A percentile compares a stretch with the other conserved stretches of the same genome.
Conservation (phyloP, 2,888 invertebrate species). For the Eumacrocentrus americanus region DNA sequence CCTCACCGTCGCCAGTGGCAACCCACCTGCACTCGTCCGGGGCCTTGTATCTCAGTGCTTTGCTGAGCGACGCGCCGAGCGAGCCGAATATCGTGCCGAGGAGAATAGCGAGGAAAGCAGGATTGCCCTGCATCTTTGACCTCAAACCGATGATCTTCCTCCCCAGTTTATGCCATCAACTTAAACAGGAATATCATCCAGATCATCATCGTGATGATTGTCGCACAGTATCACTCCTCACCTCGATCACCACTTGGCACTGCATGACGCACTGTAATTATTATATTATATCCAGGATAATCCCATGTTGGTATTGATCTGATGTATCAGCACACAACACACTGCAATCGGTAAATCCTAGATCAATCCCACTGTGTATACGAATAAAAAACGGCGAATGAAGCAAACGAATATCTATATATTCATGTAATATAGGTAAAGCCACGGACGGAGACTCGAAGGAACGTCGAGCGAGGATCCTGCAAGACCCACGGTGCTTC, state of each 20-base stretch:
- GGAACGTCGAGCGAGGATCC: conserved; percentile 35
- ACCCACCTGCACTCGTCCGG: conserved; percentile 85
- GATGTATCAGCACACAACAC: conserved; percentile 7
- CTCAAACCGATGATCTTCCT: conserved; percentile 19
- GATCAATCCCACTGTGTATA: conserved; percentile 19
- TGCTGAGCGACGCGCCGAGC: conserved; percentile 68
- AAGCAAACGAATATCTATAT: conserved; percentile 9
- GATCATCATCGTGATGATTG: not conserved
- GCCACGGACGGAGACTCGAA: conserved; percentile 22
- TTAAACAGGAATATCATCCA: not conserved
- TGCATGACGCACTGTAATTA: not conserved
- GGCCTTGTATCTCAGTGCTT: conserved; percentile 74
- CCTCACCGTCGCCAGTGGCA: conserved; percentile 70
- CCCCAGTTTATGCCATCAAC: conserved; percentile 33
- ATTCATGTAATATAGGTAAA: not conserved
- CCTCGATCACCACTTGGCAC: conserved; percentile 13
- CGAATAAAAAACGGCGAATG: too few species aligned
- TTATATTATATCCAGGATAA: too few species aligned
- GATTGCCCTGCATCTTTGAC: conserved; percentile 63
- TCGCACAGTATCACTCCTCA: not conserved
- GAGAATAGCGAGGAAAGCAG: conserved; percentile 67
- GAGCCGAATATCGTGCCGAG: conserved; percentile 69
- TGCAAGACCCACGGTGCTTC: conserved; percentile 50
- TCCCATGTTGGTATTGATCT: too few species aligned
- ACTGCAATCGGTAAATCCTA: conserved; percentile 21